Evolutionary conservation across 92 coral and sea anemone genomes (phyloP), one percentile per base, ranked within the genome.

Genomic region (Umimayanthus chanpuru): DNA sequence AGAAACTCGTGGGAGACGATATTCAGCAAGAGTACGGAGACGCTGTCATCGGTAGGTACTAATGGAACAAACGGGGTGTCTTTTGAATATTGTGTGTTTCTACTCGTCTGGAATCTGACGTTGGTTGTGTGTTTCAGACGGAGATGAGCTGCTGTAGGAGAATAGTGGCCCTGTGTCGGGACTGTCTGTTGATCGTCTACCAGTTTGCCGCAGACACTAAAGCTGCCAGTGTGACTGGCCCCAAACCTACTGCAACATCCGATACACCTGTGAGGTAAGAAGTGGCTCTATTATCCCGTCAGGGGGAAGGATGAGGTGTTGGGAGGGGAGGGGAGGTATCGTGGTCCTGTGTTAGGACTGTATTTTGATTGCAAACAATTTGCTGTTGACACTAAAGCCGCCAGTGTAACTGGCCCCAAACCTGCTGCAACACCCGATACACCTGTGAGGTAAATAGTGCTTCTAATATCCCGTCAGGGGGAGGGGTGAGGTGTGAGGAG

Each of bases 1-100:
- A 96, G 99, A 25, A 95, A 96, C 86, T 96, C 99, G 4, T 96
- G 99, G 99, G 99, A 96, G 90, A 96, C 98, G 9, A 97, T 97
- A 80, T 97, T 97, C 78, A 97, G 94, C 93, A 97, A 97, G 73
- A 97, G 99, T 79, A 97, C 98, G 14, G 98, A 97, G 67, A 94
- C 94, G 5, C 65, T 97, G 40, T 90, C 98, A 77, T 64, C 92
- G 93, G 99, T 97, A 90, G 68, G 92, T 88, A 56, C 47, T 90
- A 39, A 6, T n/a, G 8, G 39, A 20, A 78, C 20, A 47, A 78
- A 20, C 61, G 25, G 4, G 3, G 12, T 71, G 76, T 2, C 76
- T 29, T 32, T 71, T 71, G 38, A 67, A 25, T 11, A 71, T 18
- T 25, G 76, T 71, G 28, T 29, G 36, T 29, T 28, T 25, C 21